These are phyloP conservation scores for Eurosta solidaginis DNA, from an alignment of 1,140 invertebrate genomes.

Conservation along the genomic window DNA sequence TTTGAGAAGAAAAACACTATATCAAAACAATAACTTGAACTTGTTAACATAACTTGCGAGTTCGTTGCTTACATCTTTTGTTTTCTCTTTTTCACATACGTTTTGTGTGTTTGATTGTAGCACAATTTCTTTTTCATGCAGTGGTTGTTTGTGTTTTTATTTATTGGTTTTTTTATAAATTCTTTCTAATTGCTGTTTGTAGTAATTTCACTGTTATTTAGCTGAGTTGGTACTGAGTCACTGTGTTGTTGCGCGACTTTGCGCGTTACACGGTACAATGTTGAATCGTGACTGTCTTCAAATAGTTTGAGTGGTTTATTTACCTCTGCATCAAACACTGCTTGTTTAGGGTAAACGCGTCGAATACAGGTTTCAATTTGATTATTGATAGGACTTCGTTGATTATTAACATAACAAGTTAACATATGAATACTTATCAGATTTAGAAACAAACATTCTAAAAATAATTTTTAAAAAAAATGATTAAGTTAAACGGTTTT, in stretches of 20 bases:
- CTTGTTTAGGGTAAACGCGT: not conserved
- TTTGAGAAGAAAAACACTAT: not conserved
- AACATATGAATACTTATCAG: too few species aligned
- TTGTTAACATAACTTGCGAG: not conserved
- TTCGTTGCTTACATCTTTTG: conserved; percentile 10
- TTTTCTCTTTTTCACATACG: not conserved
- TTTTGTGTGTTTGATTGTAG: not conserved
- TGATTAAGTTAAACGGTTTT: too few species aligned
- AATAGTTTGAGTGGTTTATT: conserved; percentile 1
- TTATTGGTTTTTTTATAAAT: too few species aligned
- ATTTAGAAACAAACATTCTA: too few species aligned
- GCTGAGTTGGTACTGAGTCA: not conserved
- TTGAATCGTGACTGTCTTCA: conserved; percentile 7
- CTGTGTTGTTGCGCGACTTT: not conserved
- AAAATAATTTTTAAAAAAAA: too few species aligned
- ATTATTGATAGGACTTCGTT: not conserved
- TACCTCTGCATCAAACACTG: not conserved
- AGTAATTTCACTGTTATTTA: not conserved
- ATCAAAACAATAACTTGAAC: conserved; percentile 15
- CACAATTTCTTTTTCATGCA: conserved; percentile 1
- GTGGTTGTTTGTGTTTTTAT: not conserved
- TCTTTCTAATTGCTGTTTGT: not conserved
- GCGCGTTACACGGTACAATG: conserved; percentile 1
- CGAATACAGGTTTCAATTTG: not conserved
- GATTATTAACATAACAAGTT: too few species aligned